phyloP scores from a whole-genome alignment of 2,113 vertebrate species.

The Vanacampus margaritifer region DNA sequence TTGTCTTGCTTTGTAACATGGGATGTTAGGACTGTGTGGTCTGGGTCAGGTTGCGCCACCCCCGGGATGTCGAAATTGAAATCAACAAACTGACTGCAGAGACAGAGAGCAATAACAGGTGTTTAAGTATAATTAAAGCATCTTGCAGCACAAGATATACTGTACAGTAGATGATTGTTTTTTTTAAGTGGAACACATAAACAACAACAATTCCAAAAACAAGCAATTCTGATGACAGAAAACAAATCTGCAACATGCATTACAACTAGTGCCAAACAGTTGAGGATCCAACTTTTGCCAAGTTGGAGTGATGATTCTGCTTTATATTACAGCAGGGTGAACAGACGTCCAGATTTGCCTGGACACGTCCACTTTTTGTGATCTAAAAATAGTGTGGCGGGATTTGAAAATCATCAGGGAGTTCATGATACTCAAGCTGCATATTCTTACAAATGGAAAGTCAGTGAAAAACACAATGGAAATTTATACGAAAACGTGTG shows the following conservation, averaged over 20 bases:
- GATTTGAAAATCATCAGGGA: not conserved
- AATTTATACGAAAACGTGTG: not conserved
- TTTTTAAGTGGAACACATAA: not conserved
- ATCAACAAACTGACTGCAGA: constrained; percentile 19
- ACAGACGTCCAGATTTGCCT: not conserved
- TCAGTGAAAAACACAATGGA: not conserved
- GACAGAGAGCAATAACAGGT: constrained; percentile 34
- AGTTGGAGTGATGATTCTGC: not conserved
- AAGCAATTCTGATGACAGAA: not conserved
- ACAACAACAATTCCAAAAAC: not conserved
- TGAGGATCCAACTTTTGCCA: not conserved
- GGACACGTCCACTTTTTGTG: not conserved
- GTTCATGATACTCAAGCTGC: not conserved
- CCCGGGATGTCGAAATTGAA: constrained; percentile 29
- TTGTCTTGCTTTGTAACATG: constrained; percentile 34
- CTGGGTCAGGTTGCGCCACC: constrained; percentile 14
- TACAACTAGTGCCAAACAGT: not conserved
- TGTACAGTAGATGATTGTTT: not conserved
- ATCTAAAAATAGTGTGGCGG: not conserved
- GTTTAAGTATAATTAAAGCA: not conserved
- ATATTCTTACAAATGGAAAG: not conserved
- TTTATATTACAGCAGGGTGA: not conserved
- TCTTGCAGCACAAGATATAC: not conserved
- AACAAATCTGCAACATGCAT: not conserved
- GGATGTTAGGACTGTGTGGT: constrained; percentile 41